Base-by-base conservation (phyloP, 2,888 invertebrate species). In the Drosophila quinaria region DNA sequence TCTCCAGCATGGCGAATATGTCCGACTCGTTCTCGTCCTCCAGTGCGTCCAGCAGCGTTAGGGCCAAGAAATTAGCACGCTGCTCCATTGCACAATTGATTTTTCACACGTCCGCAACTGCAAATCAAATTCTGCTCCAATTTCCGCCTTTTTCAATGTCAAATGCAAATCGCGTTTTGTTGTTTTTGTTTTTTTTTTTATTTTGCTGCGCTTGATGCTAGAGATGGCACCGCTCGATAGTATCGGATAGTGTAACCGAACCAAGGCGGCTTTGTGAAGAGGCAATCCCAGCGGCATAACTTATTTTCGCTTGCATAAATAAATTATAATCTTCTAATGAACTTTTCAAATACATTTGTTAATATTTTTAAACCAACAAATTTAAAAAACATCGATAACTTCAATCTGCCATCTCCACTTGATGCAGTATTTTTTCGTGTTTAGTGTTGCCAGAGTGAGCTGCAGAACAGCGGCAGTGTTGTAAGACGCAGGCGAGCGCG, bases 21-120 rank as follows among this genome's bases (percentile, higher is more conserved):
- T 87, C 89, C 82, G 78, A 70, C 25, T 91, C 88, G 54, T 92
- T 91, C 56, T 92, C 92, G 73, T 93, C 93, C 62, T 92, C 93
- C 50, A 93, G 68, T 0, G 92, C 92, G 52, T 93, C 93, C 35
- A 93, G 78, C 17, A 93, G 72, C 59, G 91, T 92, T 8, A 91
- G 69, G 0, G 92, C 91, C 37, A 93, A 72, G 42, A 91, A 92
- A 73, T 92, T 92, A 3, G 89, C 84, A 41, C 91, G 91, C 68
- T 87, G 90, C 70, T 91, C 90, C 90, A 90, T 8, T 17, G 17
- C 13, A 13, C 15, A 46, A 83, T 83, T 74, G 86, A 86, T 83
- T 83, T 83, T 84, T 81, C 58, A 61, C 74, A 62, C 71, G 4
- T 56, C 25, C 52, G 15, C 33, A 11, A 19, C 29, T 37, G 15